Evolutionary conservation across 2,113 vertebrate genomes (phyloP).

Genomic region (Cyanoramphus novaezelandiae): DNA sequence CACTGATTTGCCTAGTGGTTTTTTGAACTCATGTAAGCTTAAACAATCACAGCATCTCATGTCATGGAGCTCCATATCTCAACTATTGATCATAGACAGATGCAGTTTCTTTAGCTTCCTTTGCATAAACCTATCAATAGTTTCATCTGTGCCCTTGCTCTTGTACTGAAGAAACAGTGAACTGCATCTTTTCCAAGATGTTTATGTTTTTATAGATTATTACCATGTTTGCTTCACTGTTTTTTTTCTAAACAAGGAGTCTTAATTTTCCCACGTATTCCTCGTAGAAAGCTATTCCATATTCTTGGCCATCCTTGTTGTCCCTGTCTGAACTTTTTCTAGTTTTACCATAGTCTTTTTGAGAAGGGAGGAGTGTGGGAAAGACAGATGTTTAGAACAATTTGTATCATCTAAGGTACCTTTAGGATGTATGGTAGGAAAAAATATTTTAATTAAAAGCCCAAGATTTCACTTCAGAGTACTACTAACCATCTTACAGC

Average conservation of each 20-base stretch:
- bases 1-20: not conserved
- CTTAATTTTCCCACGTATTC: not conserved
- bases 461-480: not conserved
- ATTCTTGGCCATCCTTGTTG: not conserved
- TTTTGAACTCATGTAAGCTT: not conserved
- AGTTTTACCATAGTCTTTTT: not conserved
- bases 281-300: not conserved
- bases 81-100: not conserved
- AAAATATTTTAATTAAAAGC: not conserved
- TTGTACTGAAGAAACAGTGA: not conserved
- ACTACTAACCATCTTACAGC: not conserved
- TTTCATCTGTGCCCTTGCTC: not conserved
- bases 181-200: not conserved
- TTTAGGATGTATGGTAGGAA: not conserved
- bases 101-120: not conserved
- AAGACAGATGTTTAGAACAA: not conserved
- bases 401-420: not conserved
- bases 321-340: not conserved
- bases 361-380: not conserved
- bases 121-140: not conserved
- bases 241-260: not conserved
- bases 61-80: not conserved
- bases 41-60: not conserved
- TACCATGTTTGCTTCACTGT: not conserved
- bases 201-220: not conserved